These are phyloP conservation scores for Squalus acanthias DNA, from an alignment of 2,797 vertebrate genomes.

Conservation along the genomic window DNA sequence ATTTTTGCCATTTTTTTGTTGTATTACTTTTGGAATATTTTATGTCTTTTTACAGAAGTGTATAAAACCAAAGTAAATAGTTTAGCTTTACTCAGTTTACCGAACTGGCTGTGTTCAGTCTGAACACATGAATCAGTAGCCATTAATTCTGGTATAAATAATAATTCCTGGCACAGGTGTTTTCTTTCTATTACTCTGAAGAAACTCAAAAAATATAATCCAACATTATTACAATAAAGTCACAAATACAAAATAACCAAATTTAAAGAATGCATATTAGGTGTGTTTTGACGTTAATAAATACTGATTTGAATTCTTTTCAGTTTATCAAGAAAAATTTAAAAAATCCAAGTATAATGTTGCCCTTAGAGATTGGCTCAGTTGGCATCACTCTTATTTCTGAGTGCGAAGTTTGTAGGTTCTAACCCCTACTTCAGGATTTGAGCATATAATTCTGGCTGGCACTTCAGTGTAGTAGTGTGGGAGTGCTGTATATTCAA, in stretches of 20 bases:
- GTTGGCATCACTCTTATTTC: not conserved
- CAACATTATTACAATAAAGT: not conserved
- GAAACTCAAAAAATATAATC: not conserved
- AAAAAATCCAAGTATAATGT: not conserved
- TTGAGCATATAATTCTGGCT: not conserved
- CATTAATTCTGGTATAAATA: not conserved
- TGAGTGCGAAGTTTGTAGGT: not conserved
- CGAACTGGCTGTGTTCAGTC: not conserved
- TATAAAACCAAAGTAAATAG: not conserved
- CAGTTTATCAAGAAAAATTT: not conserved
- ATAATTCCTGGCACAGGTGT: not conserved
- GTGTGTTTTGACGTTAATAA: not conserved
- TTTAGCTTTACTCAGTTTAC: slow-evolving; percentile 1
- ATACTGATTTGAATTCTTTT: not conserved
- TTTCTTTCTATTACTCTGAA: not conserved
- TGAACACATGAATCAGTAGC: not conserved
- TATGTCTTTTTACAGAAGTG: not conserved
- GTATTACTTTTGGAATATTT: not conserved
- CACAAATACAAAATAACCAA: not conserved
- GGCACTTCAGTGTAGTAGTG: not conserved
- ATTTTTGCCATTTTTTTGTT: not conserved
- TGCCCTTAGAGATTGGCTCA: not conserved
- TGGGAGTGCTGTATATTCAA: not conserved
- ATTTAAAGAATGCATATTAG: not conserved
- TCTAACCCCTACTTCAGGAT: not conserved